phyloP scores from a whole-genome alignment of 2,888 invertebrate genomes.

The Catocala sponsa region DNA sequence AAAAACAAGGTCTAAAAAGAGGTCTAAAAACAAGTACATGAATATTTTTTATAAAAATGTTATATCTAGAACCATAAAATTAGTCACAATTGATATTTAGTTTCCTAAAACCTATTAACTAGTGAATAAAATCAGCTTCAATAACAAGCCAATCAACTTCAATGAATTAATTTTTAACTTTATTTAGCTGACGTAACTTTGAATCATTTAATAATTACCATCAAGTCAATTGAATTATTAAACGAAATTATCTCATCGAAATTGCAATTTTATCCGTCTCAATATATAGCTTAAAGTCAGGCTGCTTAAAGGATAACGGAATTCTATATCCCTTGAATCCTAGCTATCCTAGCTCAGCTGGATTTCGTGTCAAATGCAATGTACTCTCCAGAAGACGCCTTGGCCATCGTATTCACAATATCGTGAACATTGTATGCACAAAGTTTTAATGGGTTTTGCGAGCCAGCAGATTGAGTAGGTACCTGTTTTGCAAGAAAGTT shows the following conservation, averaged over 20 bases:
- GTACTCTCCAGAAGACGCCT: conserved; percentile 5
- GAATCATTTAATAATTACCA: not conserved
- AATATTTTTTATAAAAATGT: not conserved
- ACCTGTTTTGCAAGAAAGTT: conserved; percentile 29
- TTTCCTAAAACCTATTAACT: conserved; percentile 23
- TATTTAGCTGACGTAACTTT: conserved; percentile 5
- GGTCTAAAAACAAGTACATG: not conserved
- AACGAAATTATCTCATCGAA: too few relatives aligned
- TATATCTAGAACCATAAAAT: conserved; percentile 14
- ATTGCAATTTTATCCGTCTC: not conserved
- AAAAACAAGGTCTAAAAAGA: not conserved
- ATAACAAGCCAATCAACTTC: conserved; percentile 12
- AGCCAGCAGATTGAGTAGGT: conserved; percentile 25
- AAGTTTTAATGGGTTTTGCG: conserved; percentile 30
- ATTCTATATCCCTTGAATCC: not conserved
- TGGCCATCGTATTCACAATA: conserved; percentile 13
- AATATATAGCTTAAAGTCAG: not conserved
- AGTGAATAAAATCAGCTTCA: conserved; percentile 3
- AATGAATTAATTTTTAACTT: conserved; percentile 11
- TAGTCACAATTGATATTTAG: conserved; percentile 21
- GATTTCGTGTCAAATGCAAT: conserved; percentile 8
- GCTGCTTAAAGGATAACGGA: conserved; percentile 1
- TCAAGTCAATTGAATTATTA: not conserved
- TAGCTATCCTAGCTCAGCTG: not conserved
- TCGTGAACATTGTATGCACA: conserved; percentile 18